These are phyloP conservation scores for Alexandromys fortis DNA, from an alignment of 2,113 vertebrate genomes.

Conservation along the genomic window DNA sequence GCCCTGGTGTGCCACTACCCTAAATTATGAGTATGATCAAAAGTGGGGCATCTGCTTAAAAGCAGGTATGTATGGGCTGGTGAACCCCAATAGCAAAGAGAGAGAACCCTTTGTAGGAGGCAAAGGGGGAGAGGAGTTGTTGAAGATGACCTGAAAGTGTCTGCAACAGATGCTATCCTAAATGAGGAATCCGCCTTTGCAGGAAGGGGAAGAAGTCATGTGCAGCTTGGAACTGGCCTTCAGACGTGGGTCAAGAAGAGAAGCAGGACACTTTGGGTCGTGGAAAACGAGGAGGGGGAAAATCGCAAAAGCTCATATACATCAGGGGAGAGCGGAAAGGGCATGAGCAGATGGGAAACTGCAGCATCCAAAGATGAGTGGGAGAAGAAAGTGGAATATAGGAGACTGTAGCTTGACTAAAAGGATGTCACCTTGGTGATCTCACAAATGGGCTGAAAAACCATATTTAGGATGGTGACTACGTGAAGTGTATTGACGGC, in stretches of 20 bases:
- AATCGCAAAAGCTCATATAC: not conserved
- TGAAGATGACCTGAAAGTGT: not conserved
- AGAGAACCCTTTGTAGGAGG: not conserved
- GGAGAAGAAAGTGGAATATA: not conserved
- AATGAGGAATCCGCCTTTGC: not conserved
- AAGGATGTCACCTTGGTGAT: not conserved
- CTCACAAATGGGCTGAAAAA: not conserved
- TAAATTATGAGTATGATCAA: slow-evolving; percentile 85
- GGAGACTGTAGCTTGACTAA: not conserved
- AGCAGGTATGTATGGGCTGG: slow-evolving; percentile 85
- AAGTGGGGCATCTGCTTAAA: slow-evolving; percentile 93
- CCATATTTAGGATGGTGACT: not conserved
- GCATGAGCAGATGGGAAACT: not conserved
- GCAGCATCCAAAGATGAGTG: not conserved
- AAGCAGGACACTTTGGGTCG: not conserved
- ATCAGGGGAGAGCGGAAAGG: not conserved
- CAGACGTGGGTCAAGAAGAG: not conserved
- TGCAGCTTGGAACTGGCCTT: not conserved
- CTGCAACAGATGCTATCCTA: not conserved
- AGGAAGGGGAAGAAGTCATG: not conserved
- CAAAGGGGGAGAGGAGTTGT: not conserved
- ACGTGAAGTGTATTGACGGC: not conserved
- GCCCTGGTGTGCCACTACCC: slow-evolving; percentile 92
- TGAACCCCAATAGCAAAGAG: not conserved
- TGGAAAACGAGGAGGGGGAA: not conserved